Base-by-base conservation (phyloP, 23 tunicate genomes). In the Halocynthia roretzi region DNA sequence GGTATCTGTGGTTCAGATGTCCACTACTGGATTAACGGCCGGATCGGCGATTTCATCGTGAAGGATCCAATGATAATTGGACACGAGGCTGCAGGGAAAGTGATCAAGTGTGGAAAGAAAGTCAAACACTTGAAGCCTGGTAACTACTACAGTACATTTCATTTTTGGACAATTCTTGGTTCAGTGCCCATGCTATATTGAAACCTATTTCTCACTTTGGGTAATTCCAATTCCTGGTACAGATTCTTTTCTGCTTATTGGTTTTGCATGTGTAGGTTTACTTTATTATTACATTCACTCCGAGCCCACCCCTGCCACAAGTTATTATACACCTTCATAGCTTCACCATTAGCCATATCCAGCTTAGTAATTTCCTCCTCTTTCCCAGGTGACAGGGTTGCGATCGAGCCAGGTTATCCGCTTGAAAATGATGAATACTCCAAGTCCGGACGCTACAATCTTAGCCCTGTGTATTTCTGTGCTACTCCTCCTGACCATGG, bases 1-100 rank as follows among this genome's bases (percentile, higher is more conserved):
- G 99, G 99, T n/a, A 96, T 96, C 12, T 96, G 99, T 89, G 99
- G 99, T 11, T 96, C 99, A 8, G 99, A 96, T 89, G 96, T 96
- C 75, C 88, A 88, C 62, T 96, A 89, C 70, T 96, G 99, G 99
- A 76, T 90, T 23, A 77, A 84, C 52, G 99, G 99, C 12, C 68
- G 99, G 20, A 96, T 96, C 74, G 99, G 96, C 54, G 99, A 96
- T 58, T 96, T 96, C 74, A 70, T 96, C 54, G 93, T 96, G 22
- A 77, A 90, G 6, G 89, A 89, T 54, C 93, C 93, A 17, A 96
- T 89, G 96, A 75, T 96, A 5, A 85, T 89, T 76, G 99, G 99
- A 7, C 99, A 96, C 76, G 99, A 96, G 80, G 96, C 99, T 40
- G 83, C 99, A 44, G 99, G 99, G 14, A 66, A 76, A 68, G 96